Base-by-base conservation (phyloP, 2,888 invertebrate species). In the Parascotia fuliginaria region DNA sequence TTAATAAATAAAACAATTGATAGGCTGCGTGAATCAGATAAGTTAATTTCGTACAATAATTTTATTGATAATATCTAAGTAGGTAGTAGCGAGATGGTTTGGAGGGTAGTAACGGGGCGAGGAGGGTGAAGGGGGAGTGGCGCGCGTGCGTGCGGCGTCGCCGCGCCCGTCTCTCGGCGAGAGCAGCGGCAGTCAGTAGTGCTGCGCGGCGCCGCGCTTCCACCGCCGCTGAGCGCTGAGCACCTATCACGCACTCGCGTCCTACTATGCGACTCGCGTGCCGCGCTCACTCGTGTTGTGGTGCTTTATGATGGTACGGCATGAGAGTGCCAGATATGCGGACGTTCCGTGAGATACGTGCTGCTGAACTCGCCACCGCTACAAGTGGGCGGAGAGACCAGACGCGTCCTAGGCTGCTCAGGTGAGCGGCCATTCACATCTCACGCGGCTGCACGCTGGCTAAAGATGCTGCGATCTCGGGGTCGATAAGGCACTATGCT, bases 21-120 rank as follows among this genome's bases (percentile, higher is more conserved):
- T 80, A 79, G 70, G 74, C 72, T 81, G 73, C 74, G 75, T 76
- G 65, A 79, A 76, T 77, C 77, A 70, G 81, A 79, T 70, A 79
- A 85, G 81, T 86, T 85, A 70, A 78, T 85, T 80, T 82, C 67
- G 83, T 85, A 85, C 83, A 87, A 89, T 91, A 87, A 88, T 88
- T 89, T 89, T 91, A 91, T 91, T 91, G 91, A 91, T 90, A 89
- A 90, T 89, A 91, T 90, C 86, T 83, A 82, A 85, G 86, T 84
- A 84, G 83, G 81, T 81, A 82, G 86, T 83, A 82, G 81, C 76
- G 88, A 88, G 89, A 87, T 88, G 88, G 81, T 83, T 86, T 84
- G 80, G 79, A 77, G 81, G 82, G 77, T 71, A 70, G 68, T 48
- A 53, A 45, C 52, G 68, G 52, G 71, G 58, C 51, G 58, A 38